Conservation (phyloP, 2,113 vertebrate genomes). For the Scopus umbretta region DNA sequence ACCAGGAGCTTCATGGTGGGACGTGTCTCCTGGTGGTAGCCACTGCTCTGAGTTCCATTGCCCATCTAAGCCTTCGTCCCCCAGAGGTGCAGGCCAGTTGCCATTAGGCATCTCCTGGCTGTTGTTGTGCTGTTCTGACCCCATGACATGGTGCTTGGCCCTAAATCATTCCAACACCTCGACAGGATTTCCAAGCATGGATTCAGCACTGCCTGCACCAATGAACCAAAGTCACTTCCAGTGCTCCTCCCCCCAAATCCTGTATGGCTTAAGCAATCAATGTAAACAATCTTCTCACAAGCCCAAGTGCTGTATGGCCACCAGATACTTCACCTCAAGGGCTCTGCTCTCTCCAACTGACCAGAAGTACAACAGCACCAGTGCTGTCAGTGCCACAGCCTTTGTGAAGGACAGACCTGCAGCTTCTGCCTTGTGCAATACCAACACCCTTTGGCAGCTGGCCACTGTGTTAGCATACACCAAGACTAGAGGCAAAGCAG, state of each 20-base stretch:
- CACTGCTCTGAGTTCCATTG: background rate
- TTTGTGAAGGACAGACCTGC: background rate
- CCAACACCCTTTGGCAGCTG: too few relatives aligned
- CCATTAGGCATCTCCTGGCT: background rate
- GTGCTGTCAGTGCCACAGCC: background rate
- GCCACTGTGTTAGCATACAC: background rate
- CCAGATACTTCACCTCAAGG: background rate
- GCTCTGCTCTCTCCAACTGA: background rate
- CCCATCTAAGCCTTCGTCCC: background rate
- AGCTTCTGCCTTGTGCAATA: background rate
- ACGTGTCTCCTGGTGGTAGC: background rate
- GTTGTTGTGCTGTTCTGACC: background rate
- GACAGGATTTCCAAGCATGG: background rate
- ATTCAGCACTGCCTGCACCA: background rate
- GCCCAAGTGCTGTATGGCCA: fast-evolving
- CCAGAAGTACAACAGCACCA: background rate
- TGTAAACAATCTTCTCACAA: background rate
- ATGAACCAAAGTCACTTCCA: background rate
- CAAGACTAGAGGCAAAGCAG: background rate
- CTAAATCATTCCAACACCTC: background rate
- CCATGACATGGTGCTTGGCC: background rate
- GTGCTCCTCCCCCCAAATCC: background rate
- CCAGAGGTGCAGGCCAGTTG: fast-evolving
- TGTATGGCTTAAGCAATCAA: background rate
- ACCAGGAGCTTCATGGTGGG: background rate